A percentile compares a stretch with the other conserved stretches of the same genome.
These are phyloP conservation scores for Drosophila murphyi DNA, from an alignment of 1,140 invertebrate genomes.

Conservation along the genomic window DNA sequence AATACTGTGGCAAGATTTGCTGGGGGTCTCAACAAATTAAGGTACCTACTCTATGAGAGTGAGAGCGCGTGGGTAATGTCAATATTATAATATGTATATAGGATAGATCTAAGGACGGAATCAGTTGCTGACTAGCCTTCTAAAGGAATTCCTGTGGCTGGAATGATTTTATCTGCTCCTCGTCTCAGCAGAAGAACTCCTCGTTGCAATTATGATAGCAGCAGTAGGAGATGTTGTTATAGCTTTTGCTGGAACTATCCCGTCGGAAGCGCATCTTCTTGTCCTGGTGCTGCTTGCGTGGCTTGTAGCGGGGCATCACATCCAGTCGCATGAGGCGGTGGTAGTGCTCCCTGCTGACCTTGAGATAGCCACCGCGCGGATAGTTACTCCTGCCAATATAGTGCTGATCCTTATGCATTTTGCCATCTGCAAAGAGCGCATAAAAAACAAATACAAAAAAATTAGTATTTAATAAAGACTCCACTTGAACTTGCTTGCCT, in stretches of 20 bases:
- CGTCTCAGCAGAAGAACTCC: constrained; percentile 73
- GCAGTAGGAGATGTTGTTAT: constrained; percentile 78
- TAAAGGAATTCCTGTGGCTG: background rate
- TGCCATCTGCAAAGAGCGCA: constrained; percentile 49
- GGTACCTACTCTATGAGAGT: constrained; percentile 78
- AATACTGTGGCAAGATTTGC: constrained; percentile 60
- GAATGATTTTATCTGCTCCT: background rate
- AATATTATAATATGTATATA: constrained; percentile 8
- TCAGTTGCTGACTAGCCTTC: constrained; percentile 38
- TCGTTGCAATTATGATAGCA: constrained; percentile 72
- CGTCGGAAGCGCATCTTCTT: constrained; percentile 70
- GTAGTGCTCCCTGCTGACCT: constrained; percentile 69
- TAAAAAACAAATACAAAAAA: constrained; percentile 28
- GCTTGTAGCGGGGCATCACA: constrained; percentile 71
- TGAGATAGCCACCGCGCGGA: constrained; percentile 73
- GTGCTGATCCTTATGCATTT: constrained; percentile 60
- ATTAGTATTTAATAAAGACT: constrained; percentile 23
- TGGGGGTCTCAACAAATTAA: constrained; percentile 39
- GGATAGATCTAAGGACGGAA: constrained; percentile 55
- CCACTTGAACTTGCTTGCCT: constrained; percentile 71
- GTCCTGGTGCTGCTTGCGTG: constrained; percentile 61
- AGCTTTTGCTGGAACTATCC: constrained; percentile 50
- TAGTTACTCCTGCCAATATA: constrained; percentile 66
- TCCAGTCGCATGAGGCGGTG: constrained; percentile 61
- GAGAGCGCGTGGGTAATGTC: constrained; percentile 47